Evolutionary conservation across 2,797 vertebrate genomes (phyloP).

Genomic region (Alauda arvensis): DNA sequence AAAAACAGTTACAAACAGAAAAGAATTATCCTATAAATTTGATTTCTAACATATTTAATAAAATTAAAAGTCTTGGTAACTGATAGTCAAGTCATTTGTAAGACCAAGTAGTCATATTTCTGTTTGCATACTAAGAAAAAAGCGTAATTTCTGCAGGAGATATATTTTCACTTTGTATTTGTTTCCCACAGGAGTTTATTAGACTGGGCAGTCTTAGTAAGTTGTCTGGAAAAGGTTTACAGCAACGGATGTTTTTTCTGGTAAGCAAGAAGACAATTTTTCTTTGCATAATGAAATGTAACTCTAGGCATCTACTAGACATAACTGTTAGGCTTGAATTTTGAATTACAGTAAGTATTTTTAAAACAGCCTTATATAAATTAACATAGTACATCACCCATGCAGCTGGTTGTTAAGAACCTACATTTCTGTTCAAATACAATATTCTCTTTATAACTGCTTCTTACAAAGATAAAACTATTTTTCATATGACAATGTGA

Average conservation of each 20-base stretch:
- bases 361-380: not conserved
- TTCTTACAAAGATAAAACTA: not conserved
- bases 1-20: not conserved
- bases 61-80: not conserved
- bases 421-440: not conserved
- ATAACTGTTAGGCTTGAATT: not conserved
- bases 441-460: not conserved
- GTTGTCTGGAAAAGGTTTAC: constrained; percentile 95
- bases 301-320: not conserved
- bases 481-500: not conserved
- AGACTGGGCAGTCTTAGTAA: constrained; percentile 96
- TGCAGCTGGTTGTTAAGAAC: not conserved
- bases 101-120: not conserved
- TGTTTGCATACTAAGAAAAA: not conserved
- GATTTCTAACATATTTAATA: not conserved
- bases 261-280: constrained; percentile 70
- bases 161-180: not conserved
- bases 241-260: constrained; percentile 98
- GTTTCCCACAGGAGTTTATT: constrained; percentile 88
- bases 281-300: not conserved
- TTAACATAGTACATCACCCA: not conserved
- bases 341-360: not conserved
- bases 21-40: not conserved
- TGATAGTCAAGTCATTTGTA: not conserved
- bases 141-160: not conserved